Percentiles rank a stretch among this genome's conserved stretches.
These are phyloP conservation scores for Nemapogon koenigi DNA, from an alignment of 2,888 invertebrate genomes.

Conservation along the genomic window DNA sequence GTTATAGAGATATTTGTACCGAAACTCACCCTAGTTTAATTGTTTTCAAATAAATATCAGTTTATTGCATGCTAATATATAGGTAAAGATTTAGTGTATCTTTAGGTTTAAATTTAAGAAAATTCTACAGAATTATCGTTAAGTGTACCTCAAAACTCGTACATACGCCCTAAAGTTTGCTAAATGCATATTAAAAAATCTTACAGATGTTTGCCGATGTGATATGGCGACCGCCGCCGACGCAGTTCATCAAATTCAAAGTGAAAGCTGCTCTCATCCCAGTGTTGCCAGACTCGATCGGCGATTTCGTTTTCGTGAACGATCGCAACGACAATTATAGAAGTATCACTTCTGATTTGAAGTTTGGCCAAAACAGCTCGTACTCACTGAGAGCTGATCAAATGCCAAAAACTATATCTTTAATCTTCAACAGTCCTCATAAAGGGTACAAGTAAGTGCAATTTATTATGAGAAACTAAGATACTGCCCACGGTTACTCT, in stretches of 20 bases:
- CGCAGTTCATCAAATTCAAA: slow-evolving; percentile 47
- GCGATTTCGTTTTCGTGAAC: slow-evolving; percentile 32
- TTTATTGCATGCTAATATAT: no score
- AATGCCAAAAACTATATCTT: slow-evolving; percentile 28
- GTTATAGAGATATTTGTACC: no score
- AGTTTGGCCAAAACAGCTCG: slow-evolving; percentile 23
- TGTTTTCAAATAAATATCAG: no score
- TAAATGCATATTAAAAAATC: no score
- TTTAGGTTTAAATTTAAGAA: no score
- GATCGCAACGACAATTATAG: slow-evolving; percentile 23
- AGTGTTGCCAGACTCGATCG: slow-evolving; percentile 35
- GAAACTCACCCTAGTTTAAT: no score
- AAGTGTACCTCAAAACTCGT: no score
- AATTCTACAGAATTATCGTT: no score
- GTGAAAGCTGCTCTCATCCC: slow-evolving; percentile 41
- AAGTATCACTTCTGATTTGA: slow-evolving; percentile 33
- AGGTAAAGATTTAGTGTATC: no score
- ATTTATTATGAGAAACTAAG: slow-evolving; percentile 6
- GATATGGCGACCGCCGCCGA: slow-evolving; percentile 52
- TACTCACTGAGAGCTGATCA: slow-evolving; percentile 48
- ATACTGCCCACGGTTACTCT: slow-evolving; percentile 7
- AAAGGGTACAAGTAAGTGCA: slow-evolving; percentile 39
- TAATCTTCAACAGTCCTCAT: slow-evolving; percentile 43
- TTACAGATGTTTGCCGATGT: slow-evolving; percentile 45
- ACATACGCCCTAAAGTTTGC: no score